Percentiles rank a stretch among this genome's conserved stretches.
Conservation (phyloP, 2,797 vertebrate species). For the Esox lucius region DNA sequence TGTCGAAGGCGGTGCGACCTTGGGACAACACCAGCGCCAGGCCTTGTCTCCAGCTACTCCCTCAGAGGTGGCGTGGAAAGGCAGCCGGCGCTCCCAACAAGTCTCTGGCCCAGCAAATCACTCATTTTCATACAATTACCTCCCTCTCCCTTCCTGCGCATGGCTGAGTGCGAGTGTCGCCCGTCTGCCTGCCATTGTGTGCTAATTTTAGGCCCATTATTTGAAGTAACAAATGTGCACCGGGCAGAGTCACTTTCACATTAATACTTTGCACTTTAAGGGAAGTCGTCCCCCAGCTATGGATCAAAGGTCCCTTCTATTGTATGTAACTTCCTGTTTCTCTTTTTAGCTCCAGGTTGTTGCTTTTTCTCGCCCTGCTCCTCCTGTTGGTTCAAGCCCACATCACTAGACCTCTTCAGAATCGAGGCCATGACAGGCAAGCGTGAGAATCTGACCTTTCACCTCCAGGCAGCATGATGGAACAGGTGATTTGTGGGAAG, state of each 20-base stretch:
- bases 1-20: slow-evolving; percentile 23
- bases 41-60: slow-evolving; percentile 14
- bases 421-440: slow-evolving; percentile 59
- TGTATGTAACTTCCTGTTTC: slow-evolving; percentile 91
- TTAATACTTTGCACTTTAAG: slow-evolving; percentile 77
- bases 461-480: slow-evolving; percentile 36
- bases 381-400: slow-evolving; percentile 34
- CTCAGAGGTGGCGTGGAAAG: slow-evolving; percentile 39
- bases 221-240: slow-evolving; percentile 76
- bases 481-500: slow-evolving; percentile 49
- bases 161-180: slow-evolving; percentile 74
- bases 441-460: slow-evolving; percentile 68
- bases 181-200: slow-evolving; percentile 88
- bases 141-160: slow-evolving; percentile 79
- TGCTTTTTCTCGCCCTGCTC: slow-evolving; percentile 71
- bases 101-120: slow-evolving; percentile 72
- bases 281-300: slow-evolving; percentile 79
- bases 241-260: slow-evolving; percentile 85
- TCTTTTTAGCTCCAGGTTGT: slow-evolving; percentile 83
- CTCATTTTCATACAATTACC: slow-evolving; percentile 81
- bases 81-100: slow-evolving; percentile 59
- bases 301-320: slow-evolving; percentile 95
- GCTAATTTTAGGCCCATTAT: slow-evolving; percentile 96
- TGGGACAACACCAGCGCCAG: slow-evolving; percentile 30
- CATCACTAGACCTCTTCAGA: slow-evolving; percentile 29